Evolutionary conservation across 2,888 invertebrate genomes (phyloP).

Genomic region (Toxonevra muliebris): DNA sequence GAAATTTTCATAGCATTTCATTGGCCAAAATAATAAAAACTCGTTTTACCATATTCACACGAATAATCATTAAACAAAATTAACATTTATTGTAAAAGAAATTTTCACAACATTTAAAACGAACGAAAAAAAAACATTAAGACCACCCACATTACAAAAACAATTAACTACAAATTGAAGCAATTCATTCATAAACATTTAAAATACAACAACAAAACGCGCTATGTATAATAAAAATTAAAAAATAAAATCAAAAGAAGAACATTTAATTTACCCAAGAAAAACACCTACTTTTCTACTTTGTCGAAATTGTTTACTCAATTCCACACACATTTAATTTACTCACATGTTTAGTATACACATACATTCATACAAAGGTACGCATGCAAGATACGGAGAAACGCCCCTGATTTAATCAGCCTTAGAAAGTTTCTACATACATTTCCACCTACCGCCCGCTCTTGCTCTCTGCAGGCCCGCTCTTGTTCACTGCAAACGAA

Average conservation of each 20-base stretch:
- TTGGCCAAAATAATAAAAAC: too few species aligned
- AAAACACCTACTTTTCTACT: conserved; percentile 42
- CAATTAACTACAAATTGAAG: conserved; percentile 35
- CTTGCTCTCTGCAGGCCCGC: background rate
- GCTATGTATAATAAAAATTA: background rate
- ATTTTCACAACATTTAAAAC: background rate
- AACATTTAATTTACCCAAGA: conserved; percentile 38
- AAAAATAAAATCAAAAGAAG: background rate
- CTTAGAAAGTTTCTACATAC: background rate
- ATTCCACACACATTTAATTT: conserved; percentile 39
- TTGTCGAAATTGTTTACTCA: conserved; percentile 41
- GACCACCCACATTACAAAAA: conserved; percentile 36
- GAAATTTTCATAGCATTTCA: too few species aligned
- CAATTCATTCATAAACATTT: conserved; percentile 37
- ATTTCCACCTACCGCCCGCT: background rate
- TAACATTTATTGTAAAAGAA: too few species aligned
- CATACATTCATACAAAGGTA: background rate
- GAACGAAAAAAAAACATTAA: conserved; percentile 8
- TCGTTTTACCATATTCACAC: too few species aligned
- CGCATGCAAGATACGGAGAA: background rate
- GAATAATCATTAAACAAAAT: too few species aligned
- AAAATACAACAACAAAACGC: conserved; percentile 8
- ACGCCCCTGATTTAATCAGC: background rate
- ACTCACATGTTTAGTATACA: conserved; percentile 10
- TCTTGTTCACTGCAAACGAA: background rate